These are phyloP conservation scores for Hapalemur alaotrensis DNA, from an alignment of 2,797 vertebrate genomes.

Conservation along the genomic window DNA sequence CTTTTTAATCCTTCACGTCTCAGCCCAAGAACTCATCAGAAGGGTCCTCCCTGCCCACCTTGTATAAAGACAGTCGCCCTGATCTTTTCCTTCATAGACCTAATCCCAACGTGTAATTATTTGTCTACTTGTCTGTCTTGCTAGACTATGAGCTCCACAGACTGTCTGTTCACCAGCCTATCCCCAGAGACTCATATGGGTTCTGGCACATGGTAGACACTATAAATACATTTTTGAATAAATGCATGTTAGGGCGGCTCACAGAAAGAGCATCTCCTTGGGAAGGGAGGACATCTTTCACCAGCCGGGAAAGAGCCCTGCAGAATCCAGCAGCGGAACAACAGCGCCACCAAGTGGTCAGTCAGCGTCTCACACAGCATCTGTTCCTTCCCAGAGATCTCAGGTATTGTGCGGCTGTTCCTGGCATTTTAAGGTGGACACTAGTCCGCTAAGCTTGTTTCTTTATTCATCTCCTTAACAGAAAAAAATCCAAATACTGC, in stretches of 20 bases:
- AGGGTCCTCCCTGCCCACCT: not conserved
- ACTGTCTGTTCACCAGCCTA: not conserved
- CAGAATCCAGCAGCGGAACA: slow-evolving; percentile 20
- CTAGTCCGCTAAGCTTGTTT: not conserved
- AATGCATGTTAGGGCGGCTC: not conserved
- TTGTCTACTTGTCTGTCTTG: not conserved
- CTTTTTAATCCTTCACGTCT: not conserved
- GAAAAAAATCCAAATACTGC: not conserved
- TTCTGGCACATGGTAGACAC: not conserved
- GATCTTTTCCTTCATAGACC: not conserved
- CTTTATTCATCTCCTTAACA: not conserved
- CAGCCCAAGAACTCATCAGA: not conserved
- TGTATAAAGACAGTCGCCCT: not conserved
- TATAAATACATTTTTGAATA: not conserved
- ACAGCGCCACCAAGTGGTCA: slow-evolving; percentile 59
- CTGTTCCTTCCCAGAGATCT: not conserved
- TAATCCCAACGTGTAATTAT: not conserved
- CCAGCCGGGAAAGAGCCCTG: fast-evolving
- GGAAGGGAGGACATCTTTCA: not conserved
- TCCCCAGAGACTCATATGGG: not conserved
- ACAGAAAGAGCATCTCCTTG: not conserved
- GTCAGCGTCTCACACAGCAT: not conserved
- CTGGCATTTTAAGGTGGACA: not conserved
- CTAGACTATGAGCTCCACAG: not conserved
- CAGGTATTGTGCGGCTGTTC: not conserved